These are phyloP conservation scores for Esox lucius DNA, from an alignment of 2,797 vertebrate species.

Conservation along the genomic window DNA sequence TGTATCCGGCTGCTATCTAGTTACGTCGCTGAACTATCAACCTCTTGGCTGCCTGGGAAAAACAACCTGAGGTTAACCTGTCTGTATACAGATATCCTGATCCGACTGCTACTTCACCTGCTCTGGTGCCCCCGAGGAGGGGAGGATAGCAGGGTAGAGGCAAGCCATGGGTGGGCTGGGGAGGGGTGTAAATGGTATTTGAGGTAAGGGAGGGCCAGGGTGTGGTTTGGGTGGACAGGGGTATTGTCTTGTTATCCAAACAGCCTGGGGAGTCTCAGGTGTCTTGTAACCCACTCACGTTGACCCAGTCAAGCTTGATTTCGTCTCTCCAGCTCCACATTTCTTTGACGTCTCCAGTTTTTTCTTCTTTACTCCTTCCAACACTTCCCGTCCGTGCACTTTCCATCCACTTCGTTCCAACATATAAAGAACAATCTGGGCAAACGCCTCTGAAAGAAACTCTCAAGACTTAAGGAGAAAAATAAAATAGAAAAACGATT, in stretches of 20 bases:
- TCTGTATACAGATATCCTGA: not conserved
- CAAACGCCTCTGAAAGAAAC: slow-evolving; percentile 47
- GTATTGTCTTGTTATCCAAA: slow-evolving; percentile 50
- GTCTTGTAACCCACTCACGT: slow-evolving; percentile 53
- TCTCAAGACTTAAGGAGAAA: slow-evolving; percentile 7
- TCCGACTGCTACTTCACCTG: not conserved
- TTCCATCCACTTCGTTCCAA: slow-evolving; percentile 40
- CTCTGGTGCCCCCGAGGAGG: not conserved
- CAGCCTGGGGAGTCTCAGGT: slow-evolving; percentile 51
- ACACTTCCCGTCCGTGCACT: slow-evolving; percentile 23
- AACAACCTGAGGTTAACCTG: not conserved
- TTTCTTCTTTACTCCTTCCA: slow-evolving; percentile 26
- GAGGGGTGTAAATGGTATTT: slow-evolving; percentile 23
- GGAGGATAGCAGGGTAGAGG: too few species aligned
- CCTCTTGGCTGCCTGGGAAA: slow-evolving; percentile 16
- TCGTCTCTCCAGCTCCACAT: slow-evolving; percentile 33
- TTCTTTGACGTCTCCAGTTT: slow-evolving; percentile 33
- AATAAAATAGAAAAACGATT: slow-evolving; percentile 34
- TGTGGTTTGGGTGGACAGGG: slow-evolving; percentile 20
- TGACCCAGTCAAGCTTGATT: slow-evolving; percentile 67
- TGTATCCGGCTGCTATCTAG: slow-evolving; percentile 57
- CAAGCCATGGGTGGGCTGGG: slow-evolving; percentile 27
- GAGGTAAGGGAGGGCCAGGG: slow-evolving; percentile 41
- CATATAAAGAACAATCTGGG: slow-evolving; percentile 19
- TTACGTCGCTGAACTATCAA: slow-evolving; percentile 47